Conservation (phyloP, 2,113 vertebrate species). For the Odocoileus virginianus region DNA sequence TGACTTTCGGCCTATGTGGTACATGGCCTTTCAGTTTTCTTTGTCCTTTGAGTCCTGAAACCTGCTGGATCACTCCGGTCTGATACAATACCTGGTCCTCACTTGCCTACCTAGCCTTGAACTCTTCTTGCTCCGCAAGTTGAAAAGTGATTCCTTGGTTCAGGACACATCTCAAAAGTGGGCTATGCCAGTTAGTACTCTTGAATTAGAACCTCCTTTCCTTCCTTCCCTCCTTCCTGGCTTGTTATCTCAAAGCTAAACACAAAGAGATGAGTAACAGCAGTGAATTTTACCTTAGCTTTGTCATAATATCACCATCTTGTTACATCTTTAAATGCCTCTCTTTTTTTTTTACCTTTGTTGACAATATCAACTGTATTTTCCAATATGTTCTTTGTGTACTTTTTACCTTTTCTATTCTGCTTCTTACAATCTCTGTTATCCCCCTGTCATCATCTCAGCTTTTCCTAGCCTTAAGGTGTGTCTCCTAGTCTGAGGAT, state of each 20-base stretch:
- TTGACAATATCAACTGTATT: background rate
- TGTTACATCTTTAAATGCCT: background rate
- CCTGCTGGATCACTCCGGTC: accelerated
- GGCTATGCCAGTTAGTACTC: background rate
- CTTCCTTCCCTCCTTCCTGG: background rate
- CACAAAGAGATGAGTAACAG: background rate
- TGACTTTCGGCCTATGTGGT: background rate
- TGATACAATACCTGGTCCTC: background rate
- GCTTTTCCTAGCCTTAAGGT: background rate
- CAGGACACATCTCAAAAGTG: background rate
- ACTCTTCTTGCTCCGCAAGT: background rate
- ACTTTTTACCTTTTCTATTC: background rate
- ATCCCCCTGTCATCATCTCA: background rate
- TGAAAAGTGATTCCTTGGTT: background rate
- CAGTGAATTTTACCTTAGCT: background rate
- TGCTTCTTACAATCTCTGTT: background rate
- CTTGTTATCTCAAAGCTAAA: background rate
- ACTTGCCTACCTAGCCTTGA: background rate
- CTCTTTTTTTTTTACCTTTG: background rate
- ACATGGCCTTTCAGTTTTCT: background rate
- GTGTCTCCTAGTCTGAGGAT: background rate
- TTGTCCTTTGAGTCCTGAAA: too few species aligned
- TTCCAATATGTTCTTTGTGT: background rate
- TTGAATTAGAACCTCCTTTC: background rate
- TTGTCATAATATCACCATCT: background rate